These are phyloP conservation scores for Tribolium castaneum DNA, from an alignment of 1,140 invertebrate species.

Conservation along the genomic window DNA sequence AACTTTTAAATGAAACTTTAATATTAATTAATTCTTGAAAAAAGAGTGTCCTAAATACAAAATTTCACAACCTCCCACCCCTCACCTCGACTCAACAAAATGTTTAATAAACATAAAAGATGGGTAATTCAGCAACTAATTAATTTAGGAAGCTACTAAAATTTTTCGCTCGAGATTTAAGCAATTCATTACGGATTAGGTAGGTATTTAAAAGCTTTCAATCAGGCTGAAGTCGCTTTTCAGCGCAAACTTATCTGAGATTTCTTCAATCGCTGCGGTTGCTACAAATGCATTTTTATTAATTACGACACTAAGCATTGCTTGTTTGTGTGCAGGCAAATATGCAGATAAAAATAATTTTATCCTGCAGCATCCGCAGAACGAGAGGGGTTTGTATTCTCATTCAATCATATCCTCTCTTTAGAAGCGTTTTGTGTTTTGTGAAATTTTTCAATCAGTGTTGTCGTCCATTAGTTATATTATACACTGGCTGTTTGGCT, in stretches of 20 bases:
- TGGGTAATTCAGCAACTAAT: background rate
- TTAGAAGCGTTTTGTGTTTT: conserved; percentile 56
- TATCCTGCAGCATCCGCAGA: conserved; percentile 13
- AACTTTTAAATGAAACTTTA: conserved; percentile 42
- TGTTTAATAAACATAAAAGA: background rate
- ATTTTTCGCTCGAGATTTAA: background rate
- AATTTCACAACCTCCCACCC: background rate
- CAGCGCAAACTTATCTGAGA: background rate
- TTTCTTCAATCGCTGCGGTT: background rate
- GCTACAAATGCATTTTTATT: background rate
- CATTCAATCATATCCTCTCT: conserved; percentile 57
- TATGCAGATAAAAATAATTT: conserved; percentile 29
- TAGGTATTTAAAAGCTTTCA: background rate
- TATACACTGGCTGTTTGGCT: conserved; percentile 57
- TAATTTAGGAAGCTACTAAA: background rate
- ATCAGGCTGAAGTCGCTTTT: background rate
- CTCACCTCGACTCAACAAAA: background rate
- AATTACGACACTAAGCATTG: background rate
- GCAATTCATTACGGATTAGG: background rate
- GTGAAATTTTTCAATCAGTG: conserved; percentile 60
- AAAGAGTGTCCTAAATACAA: background rate
- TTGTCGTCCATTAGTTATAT: conserved; percentile 61
- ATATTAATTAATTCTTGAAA: conserved; percentile 29
- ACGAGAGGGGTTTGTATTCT: conserved; percentile 34
- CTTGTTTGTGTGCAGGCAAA: background rate